These are phyloP conservation scores for Ericerus pela DNA, from an alignment of 1,140 invertebrate genomes.

Conservation along the genomic window DNA sequence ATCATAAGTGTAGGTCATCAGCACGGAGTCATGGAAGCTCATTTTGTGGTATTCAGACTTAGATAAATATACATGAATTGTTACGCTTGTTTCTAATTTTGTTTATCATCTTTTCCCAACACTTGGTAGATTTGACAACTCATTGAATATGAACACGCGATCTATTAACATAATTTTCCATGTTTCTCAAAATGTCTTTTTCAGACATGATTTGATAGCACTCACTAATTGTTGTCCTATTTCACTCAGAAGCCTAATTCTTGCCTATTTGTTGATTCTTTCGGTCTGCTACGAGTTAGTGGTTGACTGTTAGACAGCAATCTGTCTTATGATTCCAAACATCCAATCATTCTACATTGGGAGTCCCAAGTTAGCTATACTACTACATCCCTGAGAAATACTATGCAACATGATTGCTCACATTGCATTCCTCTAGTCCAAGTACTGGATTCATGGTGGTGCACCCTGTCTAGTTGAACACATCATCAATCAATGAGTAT, in stretches of 20 bases:
- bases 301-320: conserved; percentile 7
- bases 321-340: conserved; percentile 25
- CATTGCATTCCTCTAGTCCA: conserved; percentile 13
- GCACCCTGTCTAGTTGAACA: conserved; percentile 2
- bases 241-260: not conserved
- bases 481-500: conserved; percentile 13
- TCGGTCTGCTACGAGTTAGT: conserved; percentile 17
- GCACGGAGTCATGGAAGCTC: too few species aligned
- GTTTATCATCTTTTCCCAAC: too few species aligned
- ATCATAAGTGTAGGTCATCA: too few species aligned
- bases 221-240: not conserved
- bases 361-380: conserved; percentile 28
- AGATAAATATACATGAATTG: not conserved
- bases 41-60: not conserved
- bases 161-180: not conserved
- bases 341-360: conserved; percentile 30
- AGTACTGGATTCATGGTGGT: conserved; percentile 14
- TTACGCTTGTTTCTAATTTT: too few species aligned
- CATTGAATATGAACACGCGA: too few species aligned
- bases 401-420: conserved; percentile 21
- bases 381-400: conserved; percentile 28
- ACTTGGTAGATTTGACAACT: too few species aligned
- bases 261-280: conserved; percentile 18
- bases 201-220: not conserved
- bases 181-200: not conserved